These are phyloP conservation scores for Schizotus pectinicornis DNA, from an alignment of 2,888 invertebrate species.

Conservation along the genomic window DNA sequence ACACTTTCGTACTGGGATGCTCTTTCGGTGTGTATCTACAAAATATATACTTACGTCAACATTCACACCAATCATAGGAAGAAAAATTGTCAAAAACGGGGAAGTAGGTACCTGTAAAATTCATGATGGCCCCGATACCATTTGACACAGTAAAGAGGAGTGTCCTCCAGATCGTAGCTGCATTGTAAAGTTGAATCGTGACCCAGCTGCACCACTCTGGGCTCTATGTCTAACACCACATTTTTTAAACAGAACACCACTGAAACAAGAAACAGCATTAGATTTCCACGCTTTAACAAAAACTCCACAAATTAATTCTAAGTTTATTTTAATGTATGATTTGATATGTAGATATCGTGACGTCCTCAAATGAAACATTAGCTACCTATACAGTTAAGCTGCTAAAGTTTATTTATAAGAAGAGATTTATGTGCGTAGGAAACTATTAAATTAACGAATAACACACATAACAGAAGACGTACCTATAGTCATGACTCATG, in stretches of 20 bases:
- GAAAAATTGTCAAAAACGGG: too few species aligned
- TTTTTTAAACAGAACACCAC: constrained; percentile 73
- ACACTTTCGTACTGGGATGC: constrained; percentile 73
- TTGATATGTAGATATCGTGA: too few species aligned
- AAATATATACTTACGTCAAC: constrained; percentile 32
- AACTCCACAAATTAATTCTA: too few species aligned
- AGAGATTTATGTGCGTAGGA: too few species aligned
- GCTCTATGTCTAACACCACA: constrained; percentile 73
- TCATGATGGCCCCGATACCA: constrained; percentile 85
- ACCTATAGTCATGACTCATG: too few species aligned
- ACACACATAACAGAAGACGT: too few species aligned
- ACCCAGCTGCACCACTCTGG: constrained; percentile 72
- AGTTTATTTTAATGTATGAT: too few species aligned
- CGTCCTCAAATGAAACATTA: too few species aligned
- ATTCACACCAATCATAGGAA: too few species aligned
- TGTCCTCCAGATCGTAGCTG: constrained; percentile 77
- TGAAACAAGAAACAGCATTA: constrained; percentile 40
- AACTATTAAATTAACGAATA: too few species aligned
- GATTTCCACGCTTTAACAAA: not conserved
- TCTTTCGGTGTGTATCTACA: constrained; percentile 76
- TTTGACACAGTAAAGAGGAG: constrained; percentile 81
- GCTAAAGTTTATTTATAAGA: too few species aligned
- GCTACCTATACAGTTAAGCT: too few species aligned
- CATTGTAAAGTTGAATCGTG: constrained; percentile 75
- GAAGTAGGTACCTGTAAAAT: constrained; percentile 64